Conservation (phyloP, 2,888 invertebrate species). For the Agriopis leucophaearia region DNA sequence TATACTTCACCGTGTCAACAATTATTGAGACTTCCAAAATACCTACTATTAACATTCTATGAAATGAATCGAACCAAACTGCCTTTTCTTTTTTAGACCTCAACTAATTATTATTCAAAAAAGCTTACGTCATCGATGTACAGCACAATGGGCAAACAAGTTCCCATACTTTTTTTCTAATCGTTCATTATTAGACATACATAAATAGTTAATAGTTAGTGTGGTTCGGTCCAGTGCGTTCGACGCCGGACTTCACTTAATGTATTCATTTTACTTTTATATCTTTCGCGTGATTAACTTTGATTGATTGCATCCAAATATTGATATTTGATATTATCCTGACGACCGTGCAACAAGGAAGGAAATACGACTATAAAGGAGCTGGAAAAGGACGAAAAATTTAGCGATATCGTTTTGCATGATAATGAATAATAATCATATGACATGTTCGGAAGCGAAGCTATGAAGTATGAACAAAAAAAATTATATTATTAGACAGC, state of each 20-base stretch:
- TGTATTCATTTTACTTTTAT: conserved; percentile 84
- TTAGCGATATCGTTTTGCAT: conserved; percentile 60
- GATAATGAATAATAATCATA: conserved; percentile 62
- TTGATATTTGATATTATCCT: conserved; percentile 78
- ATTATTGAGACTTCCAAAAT: neutral
- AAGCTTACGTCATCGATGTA: conserved; percentile 79
- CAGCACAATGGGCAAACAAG: conserved; percentile 68
- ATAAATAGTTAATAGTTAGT: conserved; percentile 53
- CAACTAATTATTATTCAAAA: conserved; percentile 75
- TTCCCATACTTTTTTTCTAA: conserved; percentile 75
- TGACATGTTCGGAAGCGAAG: conserved; percentile 63
- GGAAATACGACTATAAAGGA: conserved; percentile 44
- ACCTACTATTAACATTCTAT: neutral
- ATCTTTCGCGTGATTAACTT: conserved; percentile 85
- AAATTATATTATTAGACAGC: conserved; percentile 7
- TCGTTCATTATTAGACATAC: conserved; percentile 73
- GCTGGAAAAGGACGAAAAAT: conserved; percentile 49
- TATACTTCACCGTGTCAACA: neutral
- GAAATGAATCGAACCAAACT: conserved; percentile 2
- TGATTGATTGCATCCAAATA: conserved; percentile 85
- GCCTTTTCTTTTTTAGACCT: conserved; percentile 41
- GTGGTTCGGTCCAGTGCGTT: conserved; percentile 69
- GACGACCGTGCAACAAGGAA: conserved; percentile 62
- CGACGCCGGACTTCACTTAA: conserved; percentile 70
- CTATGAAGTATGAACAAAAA: conserved; percentile 46